Evolutionary conservation across 2,888 invertebrate species (phyloP), one percentile per base, ranked within the genome.

Genomic region (Drosophila fungiperda): DNA sequence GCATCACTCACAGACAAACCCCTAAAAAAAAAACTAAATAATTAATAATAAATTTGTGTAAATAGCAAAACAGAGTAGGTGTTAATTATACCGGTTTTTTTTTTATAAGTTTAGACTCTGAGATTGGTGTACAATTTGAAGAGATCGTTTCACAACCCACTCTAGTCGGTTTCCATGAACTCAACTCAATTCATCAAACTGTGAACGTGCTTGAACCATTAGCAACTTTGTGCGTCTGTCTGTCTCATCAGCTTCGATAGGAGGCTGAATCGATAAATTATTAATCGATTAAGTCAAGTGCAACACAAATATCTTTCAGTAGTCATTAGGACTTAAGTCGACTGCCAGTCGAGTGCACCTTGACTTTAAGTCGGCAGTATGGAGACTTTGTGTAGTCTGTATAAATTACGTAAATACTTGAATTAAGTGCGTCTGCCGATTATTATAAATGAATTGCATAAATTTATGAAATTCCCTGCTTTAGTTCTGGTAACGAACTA

Each of bases 171-270:
- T 68, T 64, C 67, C 72, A 71, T 71, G 80, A 78, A 80, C 71
- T 49, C 48, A 45, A 52, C 55, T 45, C 45, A 20, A 53, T n/a
- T 70, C 49, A 75, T 49, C 32, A 59, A 65, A 58, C 33, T 32
- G 57, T 36, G 53, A 77, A 67, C 76, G 80, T 78, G 80, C 57
- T 54, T 66, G 35, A 76, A 67, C 33, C 49, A 80, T 71, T 76
- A 78, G 76, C 77, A 55, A 58, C 62, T 73, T 53, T 50, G 52
- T 53, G 58, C 38, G 38, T 48, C n/a, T 45, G 7, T 9, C 17
- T 8, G 7, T 12, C 1, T 40, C 4, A 33, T 40, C 4, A 33
- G 48, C 40, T 55, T 61, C 55, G 55, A 50, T 74, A 52, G 12
- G 11, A 17, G 7, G 35, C 5, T 32, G 32, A 40, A 58, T 48